Conservation (phyloP, 2,888 invertebrate genomes). For the Tipula lateralis region DNA sequence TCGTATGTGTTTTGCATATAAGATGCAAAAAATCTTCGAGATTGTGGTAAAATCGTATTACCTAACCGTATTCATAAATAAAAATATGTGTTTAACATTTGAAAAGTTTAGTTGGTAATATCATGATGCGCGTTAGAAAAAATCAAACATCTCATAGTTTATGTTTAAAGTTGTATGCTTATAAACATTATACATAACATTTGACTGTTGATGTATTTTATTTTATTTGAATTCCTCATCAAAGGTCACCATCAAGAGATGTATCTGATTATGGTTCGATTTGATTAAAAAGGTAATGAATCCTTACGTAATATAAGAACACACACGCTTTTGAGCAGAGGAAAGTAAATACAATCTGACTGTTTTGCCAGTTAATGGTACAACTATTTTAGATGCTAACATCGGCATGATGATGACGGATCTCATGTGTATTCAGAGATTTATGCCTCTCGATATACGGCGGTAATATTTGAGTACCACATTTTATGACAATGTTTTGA, state of each 20-base stretch:
- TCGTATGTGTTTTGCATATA: background rate
- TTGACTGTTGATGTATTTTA: background rate
- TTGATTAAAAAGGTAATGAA: too few species aligned
- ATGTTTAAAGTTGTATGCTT: background rate
- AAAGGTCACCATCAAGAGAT: background rate
- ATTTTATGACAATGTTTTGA: too few species aligned
- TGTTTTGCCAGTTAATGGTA: too few species aligned
- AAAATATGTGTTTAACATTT: slow-evolving; percentile 6
- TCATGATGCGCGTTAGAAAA: background rate
- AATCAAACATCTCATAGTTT: background rate
- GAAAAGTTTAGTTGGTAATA: background rate
- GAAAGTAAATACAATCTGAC: too few species aligned
- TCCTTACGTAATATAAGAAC: too few species aligned
- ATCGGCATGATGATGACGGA: too few species aligned
- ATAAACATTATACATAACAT: background rate
- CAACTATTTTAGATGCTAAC: too few species aligned
- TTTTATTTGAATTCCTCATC: background rate
- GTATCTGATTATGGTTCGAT: background rate
- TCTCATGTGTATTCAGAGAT: too few species aligned
- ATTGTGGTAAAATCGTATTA: background rate
- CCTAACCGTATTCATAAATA: background rate
- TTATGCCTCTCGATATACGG: too few species aligned
- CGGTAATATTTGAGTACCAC: too few species aligned
- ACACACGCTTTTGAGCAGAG: too few species aligned
- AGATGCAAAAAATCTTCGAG: background rate